phyloP scores from a whole-genome alignment of 2,113 vertebrate genomes.

The Erythrocercus mccallii region DNA sequence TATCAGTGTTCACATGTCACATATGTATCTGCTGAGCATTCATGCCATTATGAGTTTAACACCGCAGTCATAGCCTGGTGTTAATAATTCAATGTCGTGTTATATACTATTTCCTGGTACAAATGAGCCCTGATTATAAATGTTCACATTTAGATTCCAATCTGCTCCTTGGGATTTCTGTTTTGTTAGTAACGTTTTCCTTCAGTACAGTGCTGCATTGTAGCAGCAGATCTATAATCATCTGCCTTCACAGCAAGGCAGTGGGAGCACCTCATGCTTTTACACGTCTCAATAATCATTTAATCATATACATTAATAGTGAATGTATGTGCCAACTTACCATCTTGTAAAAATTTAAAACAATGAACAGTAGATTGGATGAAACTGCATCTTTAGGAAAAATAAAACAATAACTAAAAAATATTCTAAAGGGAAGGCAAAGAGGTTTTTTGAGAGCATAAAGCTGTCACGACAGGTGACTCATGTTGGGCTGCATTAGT shows the following conservation, averaged over 20 bases:
- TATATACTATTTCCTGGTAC: background rate
- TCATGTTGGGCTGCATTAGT: constrained; percentile 50
- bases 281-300: background rate
- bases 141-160: background rate
- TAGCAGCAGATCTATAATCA: background rate
- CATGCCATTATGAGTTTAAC: background rate
- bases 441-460: background rate
- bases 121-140: background rate
- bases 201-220: background rate
- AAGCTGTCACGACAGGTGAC: constrained; percentile 52
- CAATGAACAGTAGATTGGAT: background rate
- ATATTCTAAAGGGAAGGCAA: background rate
- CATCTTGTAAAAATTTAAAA: background rate
- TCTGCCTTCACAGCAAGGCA: background rate
- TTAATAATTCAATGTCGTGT: background rate
- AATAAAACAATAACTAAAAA: background rate
- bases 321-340: background rate
- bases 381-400: background rate
- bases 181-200: background rate
- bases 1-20: background rate
- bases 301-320: background rate
- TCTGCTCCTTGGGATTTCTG: background rate
- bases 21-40: background rate
- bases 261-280: background rate
- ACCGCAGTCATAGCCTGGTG: rapidly evolving